Evolutionary conservation across 2,888 invertebrate genomes (phyloP).

Genomic region (Cyclophora punctaria): DNA sequence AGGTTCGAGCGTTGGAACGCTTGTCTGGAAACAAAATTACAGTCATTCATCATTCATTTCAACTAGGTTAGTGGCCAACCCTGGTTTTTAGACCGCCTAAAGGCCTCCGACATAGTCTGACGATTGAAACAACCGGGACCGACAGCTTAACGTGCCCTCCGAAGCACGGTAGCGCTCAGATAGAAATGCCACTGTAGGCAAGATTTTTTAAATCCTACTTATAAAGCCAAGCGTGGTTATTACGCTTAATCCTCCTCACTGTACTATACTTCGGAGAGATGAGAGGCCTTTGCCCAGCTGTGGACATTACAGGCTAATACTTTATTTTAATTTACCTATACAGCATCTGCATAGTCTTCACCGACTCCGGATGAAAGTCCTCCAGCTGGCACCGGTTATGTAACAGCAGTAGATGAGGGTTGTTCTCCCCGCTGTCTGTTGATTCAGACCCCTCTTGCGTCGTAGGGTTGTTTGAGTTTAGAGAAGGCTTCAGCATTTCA

Average conservation of each 20-base stretch:
- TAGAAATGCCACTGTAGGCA: no score
- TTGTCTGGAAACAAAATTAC: conserved; percentile 38
- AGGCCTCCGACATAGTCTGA: no score
- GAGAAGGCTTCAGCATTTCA: conserved; percentile 89
- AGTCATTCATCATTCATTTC: neutral
- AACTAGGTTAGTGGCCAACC: neutral
- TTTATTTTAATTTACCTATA: conserved; percentile 37
- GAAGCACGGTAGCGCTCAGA: no score
- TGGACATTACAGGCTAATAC: no score
- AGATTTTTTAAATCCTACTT: no score
- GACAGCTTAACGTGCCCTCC: no score
- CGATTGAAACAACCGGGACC: no score
- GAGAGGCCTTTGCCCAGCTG: no score
- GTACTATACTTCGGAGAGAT: no score
- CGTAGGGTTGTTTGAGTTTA: conserved; percentile 66
- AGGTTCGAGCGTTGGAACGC: conserved; percentile 79
- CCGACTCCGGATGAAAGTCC: conserved; percentile 79
- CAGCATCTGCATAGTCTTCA: conserved; percentile 77
- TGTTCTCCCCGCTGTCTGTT: conserved; percentile 79
- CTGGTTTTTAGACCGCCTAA: no score
- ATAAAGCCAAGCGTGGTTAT: no score
- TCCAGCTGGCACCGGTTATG: conserved; percentile 86
- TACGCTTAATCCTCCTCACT: no score
- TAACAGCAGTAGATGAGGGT: conserved; percentile 87
- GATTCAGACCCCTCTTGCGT: conserved; percentile 47